Percentiles rank a stretch among this genome's conserved stretches.
These are phyloP conservation scores for Octonoba sinensis DNA, from an alignment of 2,888 invertebrate genomes.

Conservation along the genomic window DNA sequence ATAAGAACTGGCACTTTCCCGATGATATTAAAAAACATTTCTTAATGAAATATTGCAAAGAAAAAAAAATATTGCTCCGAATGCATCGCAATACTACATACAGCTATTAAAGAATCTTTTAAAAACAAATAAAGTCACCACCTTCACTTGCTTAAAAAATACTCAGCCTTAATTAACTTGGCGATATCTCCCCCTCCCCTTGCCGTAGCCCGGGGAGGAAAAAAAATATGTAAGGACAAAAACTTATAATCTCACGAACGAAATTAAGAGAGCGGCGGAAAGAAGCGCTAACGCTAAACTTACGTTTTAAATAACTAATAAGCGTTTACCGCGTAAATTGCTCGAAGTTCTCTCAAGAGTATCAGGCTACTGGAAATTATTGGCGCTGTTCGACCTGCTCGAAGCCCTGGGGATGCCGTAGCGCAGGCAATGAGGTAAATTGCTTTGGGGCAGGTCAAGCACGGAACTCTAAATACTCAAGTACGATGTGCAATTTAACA, in stretches of 20 bases:
- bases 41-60: too few relatives aligned
- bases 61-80: too few relatives aligned
- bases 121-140: background rate
- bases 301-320: conserved; percentile 61
- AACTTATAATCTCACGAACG: conserved; percentile 36
- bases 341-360: conserved; percentile 37
- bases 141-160: background rate
- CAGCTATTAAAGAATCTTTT: conserved; percentile 10
- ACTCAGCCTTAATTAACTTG: conserved; percentile 30
- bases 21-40: too few relatives aligned
- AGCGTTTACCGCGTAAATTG: conserved; percentile 60
- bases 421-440: conserved; percentile 53
- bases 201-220: background rate
- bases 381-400: conserved; percentile 29
- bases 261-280: conserved; percentile 52
- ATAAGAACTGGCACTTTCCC: too few relatives aligned
- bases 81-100: background rate
- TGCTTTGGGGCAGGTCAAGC: conserved; percentile 56
- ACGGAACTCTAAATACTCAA: conserved; percentile 52
- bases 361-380: conserved; percentile 49
- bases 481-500: conserved; percentile 61
- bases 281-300: conserved; percentile 42
- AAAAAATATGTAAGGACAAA: conserved; percentile 27
- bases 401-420: conserved; percentile 29
- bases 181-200: conserved; percentile 15